Evolutionary conservation across 1,140 invertebrate genomes (phyloP).

Genomic region (Drosophila sulfurigaster): DNA sequence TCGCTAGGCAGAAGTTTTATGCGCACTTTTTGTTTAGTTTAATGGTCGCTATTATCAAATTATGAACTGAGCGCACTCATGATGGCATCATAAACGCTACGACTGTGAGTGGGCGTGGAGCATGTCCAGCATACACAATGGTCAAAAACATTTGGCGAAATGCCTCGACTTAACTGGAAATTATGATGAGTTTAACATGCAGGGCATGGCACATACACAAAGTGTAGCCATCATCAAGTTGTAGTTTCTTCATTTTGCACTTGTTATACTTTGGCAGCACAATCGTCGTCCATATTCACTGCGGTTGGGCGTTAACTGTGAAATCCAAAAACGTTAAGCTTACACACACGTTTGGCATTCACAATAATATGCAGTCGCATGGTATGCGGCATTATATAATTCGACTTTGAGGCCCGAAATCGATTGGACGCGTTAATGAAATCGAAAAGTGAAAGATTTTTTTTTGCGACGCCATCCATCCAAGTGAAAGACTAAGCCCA

Average conservation of each 20-base stretch:
- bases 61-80: conserved; percentile 61
- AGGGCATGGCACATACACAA: conserved; percentile 26
- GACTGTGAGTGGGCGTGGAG: conserved; percentile 46
- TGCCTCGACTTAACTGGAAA: conserved; percentile 41
- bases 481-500: conserved; percentile 54
- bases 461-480: conserved; percentile 24
- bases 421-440: conserved; percentile 74
- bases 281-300: background rate
- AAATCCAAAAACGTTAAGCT: conserved; percentile 19
- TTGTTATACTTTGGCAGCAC: conserved; percentile 57
- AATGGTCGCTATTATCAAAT: conserved; percentile 78
- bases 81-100: conserved; percentile 72
- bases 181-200: conserved; percentile 52
- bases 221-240: conserved; percentile 13
- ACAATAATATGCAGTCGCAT: conserved; percentile 26
- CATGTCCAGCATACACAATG: conserved; percentile 51
- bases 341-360: conserved; percentile 47
- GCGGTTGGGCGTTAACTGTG: conserved; percentile 38
- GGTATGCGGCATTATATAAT: conserved; percentile 61
- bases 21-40: conserved; percentile 65
- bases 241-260: conserved; percentile 55
- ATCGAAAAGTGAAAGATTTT: conserved; percentile 72
- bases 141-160: conserved; percentile 17
- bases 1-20: conserved; percentile 45
- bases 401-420: conserved; percentile 30